Evolutionary conservation across 37 sponge, comb jelly and placozoan species (phyloP), one percentile per base, ranked within the genome.

Genomic region (Aplysina aerophoba): DNA sequence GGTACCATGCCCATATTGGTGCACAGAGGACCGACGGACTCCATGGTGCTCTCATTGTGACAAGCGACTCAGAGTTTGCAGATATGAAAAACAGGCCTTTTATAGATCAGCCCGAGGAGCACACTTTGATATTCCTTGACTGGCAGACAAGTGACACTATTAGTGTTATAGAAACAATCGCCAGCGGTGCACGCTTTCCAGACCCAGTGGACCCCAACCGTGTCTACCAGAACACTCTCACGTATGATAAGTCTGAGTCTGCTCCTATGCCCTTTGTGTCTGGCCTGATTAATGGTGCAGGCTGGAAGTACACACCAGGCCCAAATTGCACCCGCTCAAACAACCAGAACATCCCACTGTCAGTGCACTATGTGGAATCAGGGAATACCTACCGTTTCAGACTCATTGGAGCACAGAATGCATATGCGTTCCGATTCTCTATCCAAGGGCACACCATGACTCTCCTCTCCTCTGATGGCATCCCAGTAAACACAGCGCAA

Each of bases 1-100:
- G 95, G 95, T 95, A 95, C 74, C 95, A 95, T 62, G 87, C 92
- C 0, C 95, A 95, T 83, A 79, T 67, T 50, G 95, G 92, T 6
- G 83, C 90, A 28, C 92, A 91, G 80, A 55, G 92, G 41, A 87
- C 95, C 16, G 90, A 91, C 30, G 95, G 95, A 34, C 85, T 89
- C 37, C 91, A 82, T 75, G 95, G 95, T 38, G 87, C 95, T 0
- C 73, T 95, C 13, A 77, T 95, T 39, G 86, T 95, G 33, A 85
- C 15, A 15, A n/a, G 39, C 28, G 34, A 0, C 44, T 16, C 66
- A 0, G 80, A 75, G 3, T 55, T 58, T 22, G 0, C 54, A 30
- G 59, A 20, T 22, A 39, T 27, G 11, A 16, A 59, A 4, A 40
- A 28, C 28, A 24, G 8, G 6, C 50, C 36, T 20, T 55, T 72